These are phyloP conservation scores for Pygmarrhopalites habei DNA, from an alignment of 1,140 invertebrate species.

Conservation along the genomic window DNA sequence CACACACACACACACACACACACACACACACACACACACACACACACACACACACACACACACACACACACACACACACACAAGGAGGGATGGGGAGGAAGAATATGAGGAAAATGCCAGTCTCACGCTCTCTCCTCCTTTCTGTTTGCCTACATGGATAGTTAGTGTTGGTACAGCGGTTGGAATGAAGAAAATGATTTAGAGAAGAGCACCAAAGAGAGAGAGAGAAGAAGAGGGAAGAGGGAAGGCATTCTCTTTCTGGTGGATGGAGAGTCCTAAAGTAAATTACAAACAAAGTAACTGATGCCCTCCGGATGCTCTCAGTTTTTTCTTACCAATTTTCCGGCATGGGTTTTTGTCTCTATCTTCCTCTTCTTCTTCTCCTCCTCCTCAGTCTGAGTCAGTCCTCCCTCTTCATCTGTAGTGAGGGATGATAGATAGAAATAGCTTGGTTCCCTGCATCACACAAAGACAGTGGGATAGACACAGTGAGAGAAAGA, in stretches of 20 bases:
- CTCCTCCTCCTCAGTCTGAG: not conserved
- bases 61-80: too few species aligned
- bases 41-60: too few species aligned
- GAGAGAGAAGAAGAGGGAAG: not conserved
- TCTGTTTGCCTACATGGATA: too few species aligned
- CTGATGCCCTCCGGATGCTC: not conserved
- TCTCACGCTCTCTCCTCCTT: not conserved
- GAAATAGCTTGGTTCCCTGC: too few species aligned
- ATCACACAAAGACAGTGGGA: too few species aligned
- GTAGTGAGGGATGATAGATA: too few species aligned
- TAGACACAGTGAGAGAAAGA: too few species aligned
- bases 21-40: too few species aligned
- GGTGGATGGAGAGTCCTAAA: not conserved
- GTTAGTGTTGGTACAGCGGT: too few species aligned
- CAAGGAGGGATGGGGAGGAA: not conserved
- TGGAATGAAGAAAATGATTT: not conserved
- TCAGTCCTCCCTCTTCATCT: not conserved
- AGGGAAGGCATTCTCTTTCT: not conserved
- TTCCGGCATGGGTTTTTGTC: not conserved
- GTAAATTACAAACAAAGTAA: slow-evolving; percentile 18
- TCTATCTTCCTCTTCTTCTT: not conserved
- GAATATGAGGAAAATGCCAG: not conserved
- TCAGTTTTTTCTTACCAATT: not conserved
- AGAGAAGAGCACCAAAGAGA: not conserved
- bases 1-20: too few species aligned